A percentile compares a stretch with the other conserved stretches of the same genome.
These are phyloP conservation scores for Sminthurinus signatus DNA, from an alignment of 1,140 invertebrate species.

Conservation along the genomic window DNA sequence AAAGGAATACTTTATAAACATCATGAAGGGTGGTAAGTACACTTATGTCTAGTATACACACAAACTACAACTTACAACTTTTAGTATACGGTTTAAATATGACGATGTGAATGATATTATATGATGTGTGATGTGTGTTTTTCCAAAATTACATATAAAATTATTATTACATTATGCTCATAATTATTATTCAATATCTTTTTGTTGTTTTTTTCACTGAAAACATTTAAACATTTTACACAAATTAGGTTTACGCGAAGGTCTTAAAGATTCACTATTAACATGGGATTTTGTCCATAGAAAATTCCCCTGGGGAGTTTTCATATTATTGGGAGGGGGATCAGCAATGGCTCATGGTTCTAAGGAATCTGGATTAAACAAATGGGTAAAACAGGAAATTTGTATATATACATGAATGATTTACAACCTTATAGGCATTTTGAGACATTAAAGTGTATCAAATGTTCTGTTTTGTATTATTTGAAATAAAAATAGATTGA, in stretches of 20 bases:
- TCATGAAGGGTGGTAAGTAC: constrained; percentile 20
- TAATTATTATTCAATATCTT: neutral
- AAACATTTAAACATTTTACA: neutral
- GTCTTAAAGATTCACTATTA: constrained; percentile 52
- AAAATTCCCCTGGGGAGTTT: constrained; percentile 66
- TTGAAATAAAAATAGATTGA: too few species aligned
- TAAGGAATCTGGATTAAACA: constrained; percentile 67
- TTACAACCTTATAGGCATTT: too few species aligned
- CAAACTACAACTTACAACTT: too few species aligned
- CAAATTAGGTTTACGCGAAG: constrained; percentile 32
- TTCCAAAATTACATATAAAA: neutral
- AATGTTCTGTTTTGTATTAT: too few species aligned
- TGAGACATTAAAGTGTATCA: too few species aligned
- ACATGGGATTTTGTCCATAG: constrained; percentile 69
- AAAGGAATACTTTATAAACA: constrained; percentile 27
- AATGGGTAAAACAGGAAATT: too few species aligned
- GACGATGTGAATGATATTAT: too few species aligned
- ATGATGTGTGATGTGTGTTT: neutral
- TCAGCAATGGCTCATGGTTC: constrained; percentile 80
- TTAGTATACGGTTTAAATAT: too few species aligned
- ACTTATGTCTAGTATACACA: too few species aligned
- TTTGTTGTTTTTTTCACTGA: constrained; percentile 1
- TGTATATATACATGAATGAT: too few species aligned
- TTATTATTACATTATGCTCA: too few species aligned
- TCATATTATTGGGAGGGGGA: constrained; percentile 54